These are phyloP conservation scores for Scalopus aquaticus DNA, from an alignment of 2,113 vertebrate species.

Conservation along the genomic window DNA sequence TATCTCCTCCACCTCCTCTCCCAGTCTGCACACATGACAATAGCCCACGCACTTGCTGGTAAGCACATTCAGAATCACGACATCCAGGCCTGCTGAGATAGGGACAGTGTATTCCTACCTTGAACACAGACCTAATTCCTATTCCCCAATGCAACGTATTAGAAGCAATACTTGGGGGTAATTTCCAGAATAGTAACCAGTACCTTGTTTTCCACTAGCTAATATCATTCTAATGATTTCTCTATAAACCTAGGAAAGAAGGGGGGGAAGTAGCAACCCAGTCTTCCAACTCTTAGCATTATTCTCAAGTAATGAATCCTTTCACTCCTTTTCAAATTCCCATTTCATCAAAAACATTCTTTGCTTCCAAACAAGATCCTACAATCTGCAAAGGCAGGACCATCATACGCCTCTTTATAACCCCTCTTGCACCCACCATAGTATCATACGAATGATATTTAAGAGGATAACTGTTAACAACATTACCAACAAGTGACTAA, in stretches of 20 bases:
- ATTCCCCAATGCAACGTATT: background rate
- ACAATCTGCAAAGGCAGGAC: background rate
- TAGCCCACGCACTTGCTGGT: background rate
- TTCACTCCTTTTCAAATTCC: background rate
- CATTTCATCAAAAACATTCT: background rate
- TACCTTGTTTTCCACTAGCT: background rate
- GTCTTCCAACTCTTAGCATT: background rate
- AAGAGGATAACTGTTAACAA: background rate
- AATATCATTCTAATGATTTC: background rate
- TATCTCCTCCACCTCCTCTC: background rate
- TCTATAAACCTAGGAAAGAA: background rate
- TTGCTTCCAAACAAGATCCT: background rate
- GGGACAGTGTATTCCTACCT: background rate
- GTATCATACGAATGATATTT: background rate
- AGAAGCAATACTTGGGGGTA: background rate
- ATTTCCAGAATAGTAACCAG: background rate
- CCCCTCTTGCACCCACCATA: background rate
- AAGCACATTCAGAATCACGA: background rate
- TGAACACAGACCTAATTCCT: background rate
- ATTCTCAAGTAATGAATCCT: background rate
- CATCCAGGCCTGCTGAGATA: background rate
- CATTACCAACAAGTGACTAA: background rate
- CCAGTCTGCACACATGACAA: too few species aligned
- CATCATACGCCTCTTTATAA: background rate
- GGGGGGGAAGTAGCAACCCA: background rate